Conservation (phyloP, 1,140 invertebrate genomes). For the Pristionchus pacificus region DNA sequence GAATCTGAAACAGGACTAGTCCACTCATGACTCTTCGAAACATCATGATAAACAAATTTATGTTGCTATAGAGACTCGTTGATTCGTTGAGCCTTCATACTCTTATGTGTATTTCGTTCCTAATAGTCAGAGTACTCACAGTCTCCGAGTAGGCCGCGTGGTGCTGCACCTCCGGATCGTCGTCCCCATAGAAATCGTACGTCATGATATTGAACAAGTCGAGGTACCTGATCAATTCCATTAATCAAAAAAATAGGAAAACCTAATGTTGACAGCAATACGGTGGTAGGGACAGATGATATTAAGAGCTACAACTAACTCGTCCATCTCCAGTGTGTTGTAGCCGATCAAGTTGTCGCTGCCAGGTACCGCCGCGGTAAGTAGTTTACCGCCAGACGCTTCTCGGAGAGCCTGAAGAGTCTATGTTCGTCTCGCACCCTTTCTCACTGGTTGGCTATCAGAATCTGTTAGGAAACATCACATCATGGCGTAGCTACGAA, state of each 20-base stretch:
- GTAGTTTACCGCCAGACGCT: not conserved
- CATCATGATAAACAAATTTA: too few relatives aligned
- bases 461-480: too few relatives aligned
- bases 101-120: too few relatives aligned
- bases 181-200: not conserved
- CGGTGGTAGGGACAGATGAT: not conserved
- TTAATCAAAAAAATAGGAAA: not conserved
- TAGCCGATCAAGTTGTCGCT: too few relatives aligned
- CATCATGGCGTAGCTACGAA: too few relatives aligned
- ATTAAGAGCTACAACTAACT: not conserved
- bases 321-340: not conserved
- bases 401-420: not conserved
- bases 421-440: not conserved
- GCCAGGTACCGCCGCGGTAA: not conserved
- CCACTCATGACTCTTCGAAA: too few relatives aligned
- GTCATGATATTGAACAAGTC: not conserved
- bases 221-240: not conserved
- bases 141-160: not conserved
- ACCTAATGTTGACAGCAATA: not conserved
- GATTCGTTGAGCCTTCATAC: too few relatives aligned
- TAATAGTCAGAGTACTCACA: too few relatives aligned
- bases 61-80: too few relatives aligned
- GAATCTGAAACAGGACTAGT: too few relatives aligned
- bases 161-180: not conserved
- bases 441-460: too few relatives aligned